Evolutionary conservation across 2,888 invertebrate species (phyloP).

Genomic region (Cephus rjabovi): DNA sequence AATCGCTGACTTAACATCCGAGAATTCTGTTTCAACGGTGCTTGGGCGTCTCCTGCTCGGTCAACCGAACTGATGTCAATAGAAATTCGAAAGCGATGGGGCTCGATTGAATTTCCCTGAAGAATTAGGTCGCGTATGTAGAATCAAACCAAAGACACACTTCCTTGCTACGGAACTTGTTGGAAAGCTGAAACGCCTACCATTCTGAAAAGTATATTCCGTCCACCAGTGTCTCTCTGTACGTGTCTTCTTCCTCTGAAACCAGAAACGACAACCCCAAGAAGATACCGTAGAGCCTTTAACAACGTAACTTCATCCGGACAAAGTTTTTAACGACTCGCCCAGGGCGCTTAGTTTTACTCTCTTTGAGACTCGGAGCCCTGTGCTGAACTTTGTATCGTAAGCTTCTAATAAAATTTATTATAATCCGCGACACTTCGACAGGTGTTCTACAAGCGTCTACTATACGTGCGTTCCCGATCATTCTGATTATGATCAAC

Average conservation of each 20-base stretch:
- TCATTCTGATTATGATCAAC: background rate
- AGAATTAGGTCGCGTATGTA: conserved; percentile 3
- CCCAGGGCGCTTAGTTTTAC: conserved; percentile 18
- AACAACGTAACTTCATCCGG: conserved; percentile 20
- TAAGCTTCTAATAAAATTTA: conserved; percentile 16
- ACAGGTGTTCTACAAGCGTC: background rate
- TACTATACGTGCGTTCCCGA: background rate
- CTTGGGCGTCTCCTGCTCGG: background rate
- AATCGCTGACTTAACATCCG: conserved; percentile 41
- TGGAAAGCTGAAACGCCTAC: background rate
- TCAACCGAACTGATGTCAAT: conserved; percentile 21
- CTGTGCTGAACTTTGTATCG: conserved; percentile 1
- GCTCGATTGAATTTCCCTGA: conserved; percentile 25
- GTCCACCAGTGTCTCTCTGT: background rate
- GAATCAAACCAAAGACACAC: background rate
- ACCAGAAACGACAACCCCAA: background rate
- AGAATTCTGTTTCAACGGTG: conserved; percentile 29
- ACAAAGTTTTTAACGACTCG: conserved; percentile 20
- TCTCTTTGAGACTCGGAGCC: background rate
- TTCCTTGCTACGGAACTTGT: background rate
- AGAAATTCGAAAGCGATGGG: conserved; percentile 23
- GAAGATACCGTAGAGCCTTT: conserved; percentile 6
- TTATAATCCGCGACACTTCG: conserved; percentile 14
- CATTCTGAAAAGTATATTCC: background rate
- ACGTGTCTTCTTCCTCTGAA: background rate